Evolutionary conservation across 53 echinoderm and acorn worm species (phyloP).

Genomic region (Hippasteria phrygiana): DNA sequence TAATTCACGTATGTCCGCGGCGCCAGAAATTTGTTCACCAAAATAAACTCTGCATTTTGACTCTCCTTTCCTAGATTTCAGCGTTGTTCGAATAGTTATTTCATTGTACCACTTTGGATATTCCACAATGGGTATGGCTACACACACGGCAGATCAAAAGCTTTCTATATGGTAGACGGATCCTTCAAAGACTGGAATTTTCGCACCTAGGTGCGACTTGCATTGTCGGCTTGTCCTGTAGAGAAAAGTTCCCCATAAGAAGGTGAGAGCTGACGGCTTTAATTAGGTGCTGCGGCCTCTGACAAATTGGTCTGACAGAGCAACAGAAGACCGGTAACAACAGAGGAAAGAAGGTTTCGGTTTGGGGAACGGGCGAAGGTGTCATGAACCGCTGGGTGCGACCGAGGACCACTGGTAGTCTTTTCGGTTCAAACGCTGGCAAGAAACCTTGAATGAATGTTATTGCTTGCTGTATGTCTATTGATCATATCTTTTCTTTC

Average conservation of each 20-base stretch:
- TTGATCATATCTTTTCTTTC: background rate
- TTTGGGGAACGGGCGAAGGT: background rate
- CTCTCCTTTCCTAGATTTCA: no score
- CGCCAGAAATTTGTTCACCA: no score
- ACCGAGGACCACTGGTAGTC: background rate
- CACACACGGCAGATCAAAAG: background rate
- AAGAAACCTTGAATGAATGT: background rate
- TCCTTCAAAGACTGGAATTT: background rate
- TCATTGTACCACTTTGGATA: no score
- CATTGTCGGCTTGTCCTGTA: conserved; percentile 9
- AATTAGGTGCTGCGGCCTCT: conserved; percentile 1
- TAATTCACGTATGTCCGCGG: no score
- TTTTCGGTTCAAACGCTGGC: background rate
- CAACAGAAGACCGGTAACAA: background rate
- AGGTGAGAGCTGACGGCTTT: background rate
- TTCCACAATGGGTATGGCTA: no score
- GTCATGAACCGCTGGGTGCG: background rate
- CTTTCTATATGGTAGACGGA: background rate
- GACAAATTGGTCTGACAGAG: background rate
- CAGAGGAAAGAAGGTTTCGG: background rate
- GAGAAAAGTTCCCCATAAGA: background rate
- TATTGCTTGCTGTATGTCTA: background rate
- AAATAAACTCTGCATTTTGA: no score
- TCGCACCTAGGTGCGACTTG: conserved; percentile 29
- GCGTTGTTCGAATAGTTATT: background rate